Evolutionary conservation across 1,140 invertebrate genomes (phyloP), one percentile per base, ranked within the genome.

Genomic region (Hypsibius dujardini): DNA sequence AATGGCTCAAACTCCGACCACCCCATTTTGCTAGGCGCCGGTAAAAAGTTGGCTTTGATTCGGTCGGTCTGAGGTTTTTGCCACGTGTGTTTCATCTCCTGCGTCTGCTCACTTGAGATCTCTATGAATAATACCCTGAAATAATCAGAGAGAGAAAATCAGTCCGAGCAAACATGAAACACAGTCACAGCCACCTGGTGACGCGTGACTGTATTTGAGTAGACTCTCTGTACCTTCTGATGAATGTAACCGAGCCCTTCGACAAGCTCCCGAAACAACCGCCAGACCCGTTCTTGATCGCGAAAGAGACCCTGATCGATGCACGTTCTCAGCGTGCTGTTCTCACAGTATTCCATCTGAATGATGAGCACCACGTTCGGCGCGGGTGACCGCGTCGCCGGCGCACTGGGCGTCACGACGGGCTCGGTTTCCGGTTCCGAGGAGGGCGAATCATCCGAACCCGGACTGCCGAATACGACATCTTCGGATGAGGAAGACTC

Each of bases 201-300:
- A n/a, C n/a, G n/a, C n/a, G n/a, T n/a, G n/a, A n/a, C n/a, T n/a
- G n/a, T n/a, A n/a, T 40, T 60, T 47, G 28, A 3, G 15, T 28
- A 71, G 73, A 60, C 28, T 46, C 70, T n/a, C 70, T 75, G 72
- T 47, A 62, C 72, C 77, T 91, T 88, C 75, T 89, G 86, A 79
- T 98, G 95, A 74, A 98, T 95, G 79, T 98, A 90, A 0, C 86
- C 85, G 2, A 98, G 78, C 47, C 86, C 89, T 81, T 93, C 90
- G 72, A 92, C 85, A 69, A 95, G 90, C 82, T 95, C 92, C 67
- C 92, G 82, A 78, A 98, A 95, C 7, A 97, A 80, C 47, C 92
- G 83, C 92, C 92, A 96, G 3, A 90, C 83, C 59, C 90, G 81
- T 74, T 88, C 85, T 46, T 85, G 81, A 75, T 97, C 88, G 74